phyloP scores from a whole-genome alignment of 2,113 vertebrate genomes.

The Tonatia bakeri region DNA sequence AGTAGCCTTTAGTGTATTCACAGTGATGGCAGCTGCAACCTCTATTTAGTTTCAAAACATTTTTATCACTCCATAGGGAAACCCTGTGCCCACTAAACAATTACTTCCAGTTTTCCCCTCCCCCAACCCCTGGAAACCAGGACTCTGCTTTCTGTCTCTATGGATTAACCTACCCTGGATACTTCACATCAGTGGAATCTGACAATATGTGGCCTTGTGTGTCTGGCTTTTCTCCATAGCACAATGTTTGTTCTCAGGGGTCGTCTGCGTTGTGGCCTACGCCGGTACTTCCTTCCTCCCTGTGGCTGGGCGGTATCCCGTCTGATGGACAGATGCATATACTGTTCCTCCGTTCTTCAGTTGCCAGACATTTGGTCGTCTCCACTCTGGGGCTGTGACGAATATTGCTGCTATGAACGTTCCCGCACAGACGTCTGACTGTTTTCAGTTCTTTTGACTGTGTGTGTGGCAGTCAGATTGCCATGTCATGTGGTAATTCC shows the following conservation, averaged over 20 bases:
- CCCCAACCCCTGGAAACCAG: neutral
- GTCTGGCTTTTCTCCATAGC: neutral
- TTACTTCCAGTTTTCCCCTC: too few relatives aligned
- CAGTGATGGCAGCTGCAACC: neutral
- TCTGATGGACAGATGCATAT: accelerated
- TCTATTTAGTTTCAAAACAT: neutral
- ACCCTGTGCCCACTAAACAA: too few relatives aligned
- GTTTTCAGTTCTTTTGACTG: neutral
- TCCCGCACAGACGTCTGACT: too few relatives aligned
- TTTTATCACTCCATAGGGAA: too few relatives aligned
- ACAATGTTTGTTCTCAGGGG: neutral
- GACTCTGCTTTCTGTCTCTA: neutral
- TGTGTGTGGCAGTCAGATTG: neutral
- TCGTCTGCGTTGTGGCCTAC: accelerated
- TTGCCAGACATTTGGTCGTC: neutral
- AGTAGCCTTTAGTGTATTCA: neutral
- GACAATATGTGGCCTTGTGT: too few relatives aligned
- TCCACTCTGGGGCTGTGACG: neutral
- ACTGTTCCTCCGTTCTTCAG: neutral
- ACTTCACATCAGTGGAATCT: neutral
- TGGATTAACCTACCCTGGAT: neutral
- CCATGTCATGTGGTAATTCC: neutral
- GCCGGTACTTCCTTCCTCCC: neutral
- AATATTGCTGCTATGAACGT: neutral
- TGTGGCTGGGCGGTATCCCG: neutral